These are phyloP conservation scores for Drosophila melanosoma DNA, from an alignment of 2,888 invertebrate genomes.

Conservation along the genomic window DNA sequence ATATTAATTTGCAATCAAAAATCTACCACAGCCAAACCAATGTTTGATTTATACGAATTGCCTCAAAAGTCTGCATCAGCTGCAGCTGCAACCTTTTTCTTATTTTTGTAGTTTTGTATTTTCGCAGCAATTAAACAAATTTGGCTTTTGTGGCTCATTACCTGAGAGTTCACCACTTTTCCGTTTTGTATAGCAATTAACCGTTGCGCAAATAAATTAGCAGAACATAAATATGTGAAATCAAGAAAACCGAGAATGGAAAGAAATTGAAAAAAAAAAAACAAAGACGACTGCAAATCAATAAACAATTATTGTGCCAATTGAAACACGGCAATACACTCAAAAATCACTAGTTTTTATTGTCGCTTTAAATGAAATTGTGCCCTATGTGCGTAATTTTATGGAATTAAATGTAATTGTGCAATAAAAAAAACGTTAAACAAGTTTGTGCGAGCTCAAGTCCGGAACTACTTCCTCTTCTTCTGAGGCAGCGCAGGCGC, in stretches of 20 bases:
- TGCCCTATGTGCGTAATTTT: constrained; percentile 52
- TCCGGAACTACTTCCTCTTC: constrained; percentile 35
- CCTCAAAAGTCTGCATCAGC: constrained; percentile 10
- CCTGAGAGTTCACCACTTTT: constrained; percentile 7
- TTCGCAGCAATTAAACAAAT: constrained; percentile 13
- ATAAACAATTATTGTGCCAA: constrained; percentile 51
- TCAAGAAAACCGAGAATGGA: neutral
- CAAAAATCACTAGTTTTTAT: constrained; percentile 52
- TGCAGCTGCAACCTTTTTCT: constrained; percentile 1
- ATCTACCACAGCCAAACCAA: constrained; percentile 6
- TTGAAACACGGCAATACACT: constrained; percentile 47
- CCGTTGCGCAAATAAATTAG: constrained; percentile 28
- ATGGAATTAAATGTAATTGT: constrained; percentile 56
- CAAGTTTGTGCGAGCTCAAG: constrained; percentile 58
- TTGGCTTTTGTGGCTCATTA: neutral
- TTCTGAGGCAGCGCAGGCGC: constrained; percentile 42
- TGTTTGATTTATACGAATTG: constrained; percentile 2
- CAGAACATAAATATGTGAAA: constrained; percentile 36
- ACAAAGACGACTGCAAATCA: constrained; percentile 50
- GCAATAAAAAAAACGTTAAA: constrained; percentile 73
- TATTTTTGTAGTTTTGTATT: neutral
- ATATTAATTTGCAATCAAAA: constrained; percentile 26
- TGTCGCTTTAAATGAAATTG: constrained; percentile 42
- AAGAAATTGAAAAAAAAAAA: constrained; percentile 12
- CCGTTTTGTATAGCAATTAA: constrained; percentile 4